Evolutionary conservation across 2,888 invertebrate genomes (phyloP), one percentile per base, ranked within the genome.

Genomic region (Chrysomela aeneicollis): DNA sequence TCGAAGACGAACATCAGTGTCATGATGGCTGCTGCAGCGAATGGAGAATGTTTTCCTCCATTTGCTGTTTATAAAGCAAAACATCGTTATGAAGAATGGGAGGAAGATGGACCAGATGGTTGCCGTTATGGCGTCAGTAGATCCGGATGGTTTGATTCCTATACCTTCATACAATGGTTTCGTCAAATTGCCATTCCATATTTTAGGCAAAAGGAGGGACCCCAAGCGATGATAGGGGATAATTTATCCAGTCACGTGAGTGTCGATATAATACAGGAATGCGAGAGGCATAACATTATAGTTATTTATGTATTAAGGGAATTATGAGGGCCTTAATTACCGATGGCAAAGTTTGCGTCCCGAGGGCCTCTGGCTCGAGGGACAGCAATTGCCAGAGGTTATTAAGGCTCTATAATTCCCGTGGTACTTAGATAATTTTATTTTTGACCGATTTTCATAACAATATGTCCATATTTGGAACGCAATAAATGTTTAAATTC

Each of bases 161-260:
- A 26, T 9, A 67, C 58, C 30, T 74, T 74, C 62, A 64, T 68
- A 66, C 68, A 74, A 50, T 74, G 71, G 73, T 71, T 74, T 35
- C 49, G 60, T 35, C 51, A 73, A 12, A 55, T 66, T 17, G 55
- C 70, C 22, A 21, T 81, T 32, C 72, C 74, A 30, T 66, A 69
- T 64, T 59, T 71, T 21, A 66, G 70, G 71, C 66, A 65, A 71
- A 54, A 59, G 62, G 21, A 46, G 15, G 46, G 64, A 79, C 78
- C 76, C 69, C 18, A 77, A 76, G 70, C 75, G 22, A 19, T 78
- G 9, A 73, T 81, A 22, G 67, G 79, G 74, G 75, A 81, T 64
- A 80, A 78, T 66, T 59, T 79, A 50, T 55, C 71, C 51, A 63
- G 67, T 58, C 78, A 80, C 52, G 46, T 77, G 30, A 71, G 63